Conservation (phyloP, 2,113 vertebrate genomes). For the Sander lucioperca region DNA sequence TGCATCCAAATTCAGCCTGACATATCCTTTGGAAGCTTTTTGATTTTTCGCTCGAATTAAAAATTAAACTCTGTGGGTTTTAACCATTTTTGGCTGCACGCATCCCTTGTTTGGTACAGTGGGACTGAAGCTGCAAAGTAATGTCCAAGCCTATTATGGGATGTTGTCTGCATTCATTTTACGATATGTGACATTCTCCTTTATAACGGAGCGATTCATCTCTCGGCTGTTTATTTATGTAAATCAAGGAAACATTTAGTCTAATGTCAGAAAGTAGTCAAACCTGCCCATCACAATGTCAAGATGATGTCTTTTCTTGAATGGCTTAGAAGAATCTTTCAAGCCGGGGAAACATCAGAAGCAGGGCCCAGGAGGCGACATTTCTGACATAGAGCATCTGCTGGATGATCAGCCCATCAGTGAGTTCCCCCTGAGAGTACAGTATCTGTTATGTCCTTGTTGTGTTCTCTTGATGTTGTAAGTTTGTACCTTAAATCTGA, state of each 20-base stretch:
- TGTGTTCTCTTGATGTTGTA: slow-evolving; percentile 23
- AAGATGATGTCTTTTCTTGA: neutral
- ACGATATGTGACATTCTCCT: neutral
- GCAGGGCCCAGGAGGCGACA: slow-evolving; percentile 17
- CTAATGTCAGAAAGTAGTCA: neutral
- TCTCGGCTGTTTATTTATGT: neutral
- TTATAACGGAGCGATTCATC: neutral
- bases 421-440: slow-evolving; percentile 64
- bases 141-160: neutral
- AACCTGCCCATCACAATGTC: neutral
- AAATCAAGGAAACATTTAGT: neutral
- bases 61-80: neutral
- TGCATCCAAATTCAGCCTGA: neutral
- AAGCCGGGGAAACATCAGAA: slow-evolving; percentile 11
- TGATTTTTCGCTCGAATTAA: neutral
- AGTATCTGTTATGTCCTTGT: neutral
- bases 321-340: slow-evolving; percentile 20
- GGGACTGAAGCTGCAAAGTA: neutral
- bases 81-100: neutral
- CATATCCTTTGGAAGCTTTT: neutral
- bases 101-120: neutral
- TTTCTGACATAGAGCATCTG: slow-evolving; percentile 53
- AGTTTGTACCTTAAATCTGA: neutral
- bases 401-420: slow-evolving; percentile 64
- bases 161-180: neutral